phyloP scores from a whole-genome alignment of 2,888 invertebrate species.

The Caradrina kadenii region DNA sequence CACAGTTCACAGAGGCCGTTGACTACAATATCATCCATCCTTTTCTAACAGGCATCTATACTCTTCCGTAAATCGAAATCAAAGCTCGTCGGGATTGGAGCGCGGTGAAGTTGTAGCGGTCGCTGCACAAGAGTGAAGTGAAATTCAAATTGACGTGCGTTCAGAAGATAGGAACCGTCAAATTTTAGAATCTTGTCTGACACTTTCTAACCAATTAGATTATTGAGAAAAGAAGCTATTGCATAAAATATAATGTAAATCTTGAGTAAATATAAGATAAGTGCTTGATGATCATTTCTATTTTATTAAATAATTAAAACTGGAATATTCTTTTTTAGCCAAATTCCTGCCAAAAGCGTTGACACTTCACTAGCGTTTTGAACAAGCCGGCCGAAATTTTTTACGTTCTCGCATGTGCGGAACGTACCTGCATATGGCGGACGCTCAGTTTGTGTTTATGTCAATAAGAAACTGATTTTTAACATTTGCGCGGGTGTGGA shows the following conservation, averaged over 20 bases:
- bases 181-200: constrained; percentile 12
- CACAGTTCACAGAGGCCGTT: constrained; percentile 87
- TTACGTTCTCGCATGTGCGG: constrained; percentile 74
- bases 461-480: constrained; percentile 90
- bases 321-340: constrained; percentile 9
- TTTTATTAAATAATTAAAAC: background rate
- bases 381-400: constrained; percentile 64
- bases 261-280: background rate
- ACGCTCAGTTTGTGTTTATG: constrained; percentile 90
- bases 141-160: constrained; percentile 74
- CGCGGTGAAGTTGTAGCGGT: constrained; percentile 81
- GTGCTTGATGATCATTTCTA: background rate
- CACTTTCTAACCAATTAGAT: constrained; percentile 18
- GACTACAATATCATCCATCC: constrained; percentile 83
- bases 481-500: constrained; percentile 89
- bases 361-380: constrained; percentile 51
- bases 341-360: constrained; percentile 21
- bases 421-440: constrained; percentile 90
- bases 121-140: constrained; percentile 76
- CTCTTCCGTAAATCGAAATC: constrained; percentile 91
- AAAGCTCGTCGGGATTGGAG: constrained; percentile 89
- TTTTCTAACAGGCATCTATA: constrained; percentile 80
- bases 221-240: background rate
- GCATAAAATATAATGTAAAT: background rate
- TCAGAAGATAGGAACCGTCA: constrained; percentile 67